These are phyloP conservation scores for Melipona beecheii DNA, from an alignment of 2,888 invertebrate species.

Conservation along the genomic window DNA sequence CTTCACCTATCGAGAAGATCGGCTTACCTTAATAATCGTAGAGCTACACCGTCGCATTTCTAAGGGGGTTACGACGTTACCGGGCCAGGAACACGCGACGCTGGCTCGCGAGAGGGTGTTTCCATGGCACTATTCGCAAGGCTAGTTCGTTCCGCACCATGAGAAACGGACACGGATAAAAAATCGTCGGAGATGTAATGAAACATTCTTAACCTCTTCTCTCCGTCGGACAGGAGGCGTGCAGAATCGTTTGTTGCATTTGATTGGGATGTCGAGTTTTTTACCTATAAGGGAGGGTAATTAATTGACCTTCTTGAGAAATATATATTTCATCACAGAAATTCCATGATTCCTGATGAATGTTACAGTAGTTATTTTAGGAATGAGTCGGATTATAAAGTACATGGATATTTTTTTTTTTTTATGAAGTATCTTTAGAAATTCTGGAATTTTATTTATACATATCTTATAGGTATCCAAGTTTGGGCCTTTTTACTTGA, in stretches of 20 bases:
- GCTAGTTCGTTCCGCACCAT: constrained; percentile 45
- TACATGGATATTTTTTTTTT: neutral
- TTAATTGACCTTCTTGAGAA: neutral
- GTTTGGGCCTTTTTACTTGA: neutral
- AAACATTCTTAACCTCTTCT: constrained; percentile 77
- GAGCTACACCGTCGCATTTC: constrained; percentile 66
- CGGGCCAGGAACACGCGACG: constrained; percentile 58
- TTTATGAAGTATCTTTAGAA: neutral
- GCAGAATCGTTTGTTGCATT: neutral
- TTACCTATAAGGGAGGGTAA: neutral
- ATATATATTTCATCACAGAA: fast-evolving
- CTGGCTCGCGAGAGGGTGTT: constrained; percentile 76
- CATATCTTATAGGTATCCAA: neutral
- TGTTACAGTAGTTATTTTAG: fast-evolving
- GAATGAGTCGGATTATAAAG: neutral
- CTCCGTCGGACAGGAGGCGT: neutral
- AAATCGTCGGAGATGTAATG: constrained; percentile 80
- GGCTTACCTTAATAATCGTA: constrained; percentile 83
- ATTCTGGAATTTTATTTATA: neutral
- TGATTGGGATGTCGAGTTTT: neutral
- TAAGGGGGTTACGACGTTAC: constrained; percentile 69
- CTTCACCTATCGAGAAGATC: constrained; percentile 78
- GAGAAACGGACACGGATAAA: constrained; percentile 65
- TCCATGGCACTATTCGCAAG: constrained; percentile 77
- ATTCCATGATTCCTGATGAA: neutral